These are phyloP conservation scores for Hystrix cristata DNA, from an alignment of 2,113 vertebrate genomes.

Conservation along the genomic window DNA sequence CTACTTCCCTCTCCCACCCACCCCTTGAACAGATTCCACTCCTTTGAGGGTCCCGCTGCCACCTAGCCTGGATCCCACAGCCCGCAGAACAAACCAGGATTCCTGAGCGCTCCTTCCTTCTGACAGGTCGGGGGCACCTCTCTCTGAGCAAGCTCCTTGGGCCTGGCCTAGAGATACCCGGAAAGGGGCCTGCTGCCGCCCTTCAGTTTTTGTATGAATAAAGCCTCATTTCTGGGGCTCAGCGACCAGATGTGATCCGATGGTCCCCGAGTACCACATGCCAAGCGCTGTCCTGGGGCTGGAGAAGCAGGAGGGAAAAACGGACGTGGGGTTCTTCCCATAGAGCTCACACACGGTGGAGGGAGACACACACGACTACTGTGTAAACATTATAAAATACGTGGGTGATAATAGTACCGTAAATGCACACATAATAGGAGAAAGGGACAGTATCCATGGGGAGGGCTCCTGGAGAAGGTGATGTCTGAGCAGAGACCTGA, in stretches of 20 bases:
- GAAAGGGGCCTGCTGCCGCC: neutral
- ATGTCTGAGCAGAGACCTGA: neutral
- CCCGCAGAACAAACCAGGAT: slow-evolving; percentile 14
- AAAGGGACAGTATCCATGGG: neutral
- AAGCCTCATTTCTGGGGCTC: neutral
- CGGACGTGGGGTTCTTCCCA: neutral
- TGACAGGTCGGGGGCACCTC: neutral
- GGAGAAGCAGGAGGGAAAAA: neutral
- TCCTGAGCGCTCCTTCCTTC: neutral
- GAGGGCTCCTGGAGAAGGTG: neutral
- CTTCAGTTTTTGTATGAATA: neutral
- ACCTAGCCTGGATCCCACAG: neutral
- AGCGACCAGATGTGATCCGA: neutral
- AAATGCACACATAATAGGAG: neutral
- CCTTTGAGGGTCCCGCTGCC: neutral
- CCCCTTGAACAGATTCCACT: neutral
- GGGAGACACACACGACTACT: neutral
- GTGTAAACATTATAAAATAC: neutral
- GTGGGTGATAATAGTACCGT: neutral
- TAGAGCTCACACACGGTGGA: neutral
- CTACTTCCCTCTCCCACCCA: neutral
- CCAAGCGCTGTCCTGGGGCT: neutral
- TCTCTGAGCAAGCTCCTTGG: neutral
- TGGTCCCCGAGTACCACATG: neutral
- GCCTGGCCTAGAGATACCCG: neutral